Evolutionary conservation across 2,797 vertebrate genomes (phyloP), one percentile per base, ranked within the genome.

Genomic region (Gorsachius magnificus): DNA sequence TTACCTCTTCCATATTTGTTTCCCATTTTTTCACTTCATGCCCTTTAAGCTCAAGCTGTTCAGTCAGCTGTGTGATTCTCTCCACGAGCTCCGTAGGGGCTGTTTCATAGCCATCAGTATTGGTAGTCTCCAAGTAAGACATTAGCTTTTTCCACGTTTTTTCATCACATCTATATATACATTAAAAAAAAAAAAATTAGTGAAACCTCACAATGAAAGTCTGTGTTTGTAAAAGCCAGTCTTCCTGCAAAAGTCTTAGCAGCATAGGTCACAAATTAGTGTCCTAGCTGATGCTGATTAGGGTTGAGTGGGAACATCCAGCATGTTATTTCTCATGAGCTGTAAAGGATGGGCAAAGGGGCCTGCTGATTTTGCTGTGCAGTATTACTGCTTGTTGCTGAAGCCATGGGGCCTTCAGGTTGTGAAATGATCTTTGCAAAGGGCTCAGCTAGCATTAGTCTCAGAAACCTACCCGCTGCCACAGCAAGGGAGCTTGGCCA

Each of bases 41-140:
- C 85, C 98, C 98, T 94, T 97, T 98, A 80, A 98, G 95, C 94
- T 98, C 98, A 93, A 99, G 98, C 94, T 99, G 98, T 85, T 98
- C 98, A 4, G 98, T 98, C 60, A 99, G 95, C 79, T 94, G 95
- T 45, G 97, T 95, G 83, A 98, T 96, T 72, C 91, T 97, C 89
- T 98, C 98, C 6, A 98, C 77, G 36, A 98, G 98, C 96, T 98
- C 98, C 43, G 87, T 79, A 66, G 98, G 97, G 9, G 97, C 95
- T 2, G 93, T 87, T 90, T 97, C 95, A 13, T 96, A 97, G 91
- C 98, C 96, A 13, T 98, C 97, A 4, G 92, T 93, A 72, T 92
- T 95, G 5, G 75, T 95, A 85, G 94, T 98, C n/a, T 98, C 98
- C 16, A 98, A 97, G 81, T 90, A 96, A 33, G 97, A 98, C 87